phyloP scores from a whole-genome alignment of 1,140 invertebrate species.

The Metopolophium dirhodum region DNA sequence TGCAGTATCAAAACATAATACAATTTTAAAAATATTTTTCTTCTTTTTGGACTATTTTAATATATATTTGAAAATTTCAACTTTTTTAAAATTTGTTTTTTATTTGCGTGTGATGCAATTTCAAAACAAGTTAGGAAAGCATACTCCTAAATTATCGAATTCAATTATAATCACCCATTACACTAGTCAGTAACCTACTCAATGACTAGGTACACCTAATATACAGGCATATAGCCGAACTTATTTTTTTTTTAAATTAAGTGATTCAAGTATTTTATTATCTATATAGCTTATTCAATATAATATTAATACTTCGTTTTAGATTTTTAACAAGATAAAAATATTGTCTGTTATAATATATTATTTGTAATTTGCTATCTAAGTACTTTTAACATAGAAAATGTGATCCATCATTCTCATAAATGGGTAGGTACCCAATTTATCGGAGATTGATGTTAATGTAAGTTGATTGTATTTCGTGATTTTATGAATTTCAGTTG shows the following conservation, averaged over 20 bases:
- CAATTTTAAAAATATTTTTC: not conserved
- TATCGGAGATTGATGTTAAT: slow-evolving; percentile 4
- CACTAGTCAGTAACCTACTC: not conserved
- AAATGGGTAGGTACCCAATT: not conserved
- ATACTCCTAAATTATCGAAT: not conserved
- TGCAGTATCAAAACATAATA: not conserved
- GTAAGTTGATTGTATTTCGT: not conserved
- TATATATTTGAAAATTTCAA: no score
- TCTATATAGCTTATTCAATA: not conserved
- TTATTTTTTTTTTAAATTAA: not conserved
- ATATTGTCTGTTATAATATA: not conserved
- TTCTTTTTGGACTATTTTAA: not conserved
- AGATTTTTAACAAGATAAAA: not conserved
- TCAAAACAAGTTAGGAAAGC: no score
- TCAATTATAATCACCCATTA: not conserved
- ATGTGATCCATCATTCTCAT: not conserved
- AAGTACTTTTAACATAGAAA: not conserved
- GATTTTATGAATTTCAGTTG: not conserved
- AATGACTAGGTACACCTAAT: not conserved
- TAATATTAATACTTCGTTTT: not conserved
- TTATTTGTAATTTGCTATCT: not conserved
- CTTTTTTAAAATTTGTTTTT: no score
- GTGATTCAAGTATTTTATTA: not conserved
- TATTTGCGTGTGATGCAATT: no score
- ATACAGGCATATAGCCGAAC: not conserved